Conservation (phyloP, 2,888 invertebrate genomes). For the Drosophila parthenogenetica region DNA sequence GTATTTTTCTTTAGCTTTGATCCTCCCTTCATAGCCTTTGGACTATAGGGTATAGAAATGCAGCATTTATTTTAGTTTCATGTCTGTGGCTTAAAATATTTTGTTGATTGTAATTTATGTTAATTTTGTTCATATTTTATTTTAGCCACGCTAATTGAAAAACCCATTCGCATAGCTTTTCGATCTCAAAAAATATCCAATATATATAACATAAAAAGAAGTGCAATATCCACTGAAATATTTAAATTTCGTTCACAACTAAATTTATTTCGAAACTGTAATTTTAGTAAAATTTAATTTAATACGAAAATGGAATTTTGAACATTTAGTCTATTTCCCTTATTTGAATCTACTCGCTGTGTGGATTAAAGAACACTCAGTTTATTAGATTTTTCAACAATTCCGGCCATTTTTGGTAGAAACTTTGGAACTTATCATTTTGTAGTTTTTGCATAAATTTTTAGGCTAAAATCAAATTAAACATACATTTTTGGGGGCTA, state of each 20-base stretch:
- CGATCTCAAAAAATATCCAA: neutral
- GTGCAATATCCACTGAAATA: too few species aligned
- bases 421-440: constrained; percentile 59
- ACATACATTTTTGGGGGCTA: constrained; percentile 52
- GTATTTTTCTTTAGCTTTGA: neutral
- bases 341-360: neutral
- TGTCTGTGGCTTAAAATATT: constrained; percentile 54
- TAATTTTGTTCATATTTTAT: constrained; percentile 55
- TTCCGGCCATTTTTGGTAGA: constrained; percentile 18
- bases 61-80: constrained; percentile 55
- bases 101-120: constrained; percentile 61
- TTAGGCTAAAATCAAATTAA: constrained; percentile 62
- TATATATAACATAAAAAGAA: neutral
- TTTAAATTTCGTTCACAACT: too few species aligned
- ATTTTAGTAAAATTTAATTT: constrained; percentile 1
- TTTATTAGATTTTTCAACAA: constrained; percentile 39
- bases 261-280: neutral
- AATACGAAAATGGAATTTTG: neutral
- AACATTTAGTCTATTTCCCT: neutral
- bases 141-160: constrained; percentile 52
- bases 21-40: neutral
- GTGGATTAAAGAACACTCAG: constrained; percentile 27
- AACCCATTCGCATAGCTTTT: constrained; percentile 24
- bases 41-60: constrained; percentile 18
- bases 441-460: constrained; percentile 67